phyloP scores from a whole-genome alignment of 2,113 vertebrate species.

The Oophaga pumilio region DNA sequence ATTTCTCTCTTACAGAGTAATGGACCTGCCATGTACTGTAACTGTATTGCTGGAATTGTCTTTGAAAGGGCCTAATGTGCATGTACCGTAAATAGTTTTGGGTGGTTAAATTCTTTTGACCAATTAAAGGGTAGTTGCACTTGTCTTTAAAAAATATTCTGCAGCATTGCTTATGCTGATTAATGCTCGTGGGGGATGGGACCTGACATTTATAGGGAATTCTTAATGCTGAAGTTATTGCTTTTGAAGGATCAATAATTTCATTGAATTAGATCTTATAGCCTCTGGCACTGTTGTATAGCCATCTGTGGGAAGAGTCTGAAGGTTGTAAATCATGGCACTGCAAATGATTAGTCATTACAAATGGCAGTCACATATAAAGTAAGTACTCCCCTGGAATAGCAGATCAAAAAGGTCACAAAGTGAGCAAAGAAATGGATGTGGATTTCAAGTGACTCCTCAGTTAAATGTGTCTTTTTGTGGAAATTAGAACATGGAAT shows the following conservation, averaged over 20 bases:
- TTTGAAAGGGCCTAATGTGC: background rate
- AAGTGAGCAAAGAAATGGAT: too few species aligned
- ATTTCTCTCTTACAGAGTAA: too few species aligned
- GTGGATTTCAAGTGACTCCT: too few species aligned
- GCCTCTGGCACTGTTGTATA: background rate
- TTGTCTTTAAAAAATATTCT: background rate
- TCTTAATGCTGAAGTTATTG: conserved; percentile 1
- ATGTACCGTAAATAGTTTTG: too few species aligned
- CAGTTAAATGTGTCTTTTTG: too few species aligned
- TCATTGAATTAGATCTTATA: conserved; percentile 2
- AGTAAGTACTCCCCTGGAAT: background rate
- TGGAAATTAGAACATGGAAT: too few species aligned
- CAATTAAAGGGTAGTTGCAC: background rate
- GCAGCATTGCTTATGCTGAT: background rate
- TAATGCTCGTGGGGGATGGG: conserved; percentile 1
- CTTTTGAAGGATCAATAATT: conserved; percentile 6
- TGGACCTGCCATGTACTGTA: too few species aligned
- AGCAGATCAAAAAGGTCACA: background rate
- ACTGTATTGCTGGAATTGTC: background rate
- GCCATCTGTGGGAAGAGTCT: background rate
- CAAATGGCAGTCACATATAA: background rate
- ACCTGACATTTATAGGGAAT: background rate
- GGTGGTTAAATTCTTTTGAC: too few species aligned
- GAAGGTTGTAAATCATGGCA: background rate
- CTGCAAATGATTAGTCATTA: background rate